These are phyloP conservation scores for Euborellia annulipes DNA, from an alignment of 1,140 invertebrate species.

Conservation along the genomic window DNA sequence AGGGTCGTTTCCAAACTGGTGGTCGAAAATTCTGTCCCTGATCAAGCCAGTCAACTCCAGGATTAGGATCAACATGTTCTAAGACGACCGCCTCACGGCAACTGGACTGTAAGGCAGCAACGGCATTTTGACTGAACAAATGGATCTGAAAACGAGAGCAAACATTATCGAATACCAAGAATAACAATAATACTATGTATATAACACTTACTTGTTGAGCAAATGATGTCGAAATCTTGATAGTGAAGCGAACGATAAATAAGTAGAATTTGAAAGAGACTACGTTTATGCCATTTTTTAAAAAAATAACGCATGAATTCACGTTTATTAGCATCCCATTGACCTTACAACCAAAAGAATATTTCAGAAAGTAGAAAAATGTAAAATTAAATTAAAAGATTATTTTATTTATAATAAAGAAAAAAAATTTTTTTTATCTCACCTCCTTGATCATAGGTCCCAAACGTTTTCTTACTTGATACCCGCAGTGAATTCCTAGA, in stretches of 20 bases:
- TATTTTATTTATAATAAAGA: neutral
- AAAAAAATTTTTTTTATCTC: too few relatives aligned
- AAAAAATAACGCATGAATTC: slow-evolving; percentile 53
- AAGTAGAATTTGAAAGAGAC: slow-evolving; percentile 65
- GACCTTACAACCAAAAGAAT: too few relatives aligned
- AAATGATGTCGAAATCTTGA: slow-evolving; percentile 66
- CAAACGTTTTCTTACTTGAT: slow-evolving; percentile 45
- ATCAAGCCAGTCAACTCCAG: slow-evolving; percentile 30
- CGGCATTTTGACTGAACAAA: slow-evolving; percentile 59
- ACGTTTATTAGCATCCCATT: slow-evolving; percentile 48
- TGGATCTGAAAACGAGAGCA: slow-evolving; percentile 43
- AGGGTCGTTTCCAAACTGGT: slow-evolving; percentile 55
- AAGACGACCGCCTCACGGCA: slow-evolving; percentile 39
- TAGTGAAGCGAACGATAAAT: slow-evolving; percentile 59
- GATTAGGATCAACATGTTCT: slow-evolving; percentile 38
- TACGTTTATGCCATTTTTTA: slow-evolving; percentile 60
- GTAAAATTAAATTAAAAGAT: slow-evolving; percentile 19
- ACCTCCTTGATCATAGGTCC: slow-evolving; percentile 40
- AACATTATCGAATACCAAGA: neutral
- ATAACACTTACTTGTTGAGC: slow-evolving; percentile 50
- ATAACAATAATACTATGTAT: slow-evolving; percentile 2
- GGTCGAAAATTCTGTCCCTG: slow-evolving; percentile 44
- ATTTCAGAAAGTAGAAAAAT: too few relatives aligned
- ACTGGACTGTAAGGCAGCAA: slow-evolving; percentile 39
- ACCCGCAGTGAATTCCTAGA: slow-evolving; percentile 55